phyloP scores from a whole-genome alignment of 37 sponge, comb jelly and placozoan species.

The Aplysina aerophoba region DNA sequence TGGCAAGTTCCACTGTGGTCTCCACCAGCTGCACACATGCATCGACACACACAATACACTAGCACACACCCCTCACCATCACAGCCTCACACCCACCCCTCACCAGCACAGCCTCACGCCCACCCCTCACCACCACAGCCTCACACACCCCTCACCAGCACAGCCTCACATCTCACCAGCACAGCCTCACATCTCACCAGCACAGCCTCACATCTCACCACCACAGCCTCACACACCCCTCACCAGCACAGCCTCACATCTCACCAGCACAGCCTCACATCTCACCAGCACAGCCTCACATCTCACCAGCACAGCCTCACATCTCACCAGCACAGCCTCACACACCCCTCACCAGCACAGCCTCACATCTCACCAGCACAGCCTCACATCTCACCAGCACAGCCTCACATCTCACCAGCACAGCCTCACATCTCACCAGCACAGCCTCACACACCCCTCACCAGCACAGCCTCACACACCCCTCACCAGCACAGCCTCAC shows the following conservation, averaged over 20 bases:
- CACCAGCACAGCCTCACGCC: background rate
- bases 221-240: background rate
- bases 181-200: background rate
- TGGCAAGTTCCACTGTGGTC: conserved; percentile 97
- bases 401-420: background rate
- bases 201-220: background rate
- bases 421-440: background rate
- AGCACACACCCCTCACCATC: background rate
- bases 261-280: background rate
- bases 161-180: background rate
- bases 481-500: no score
- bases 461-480: background rate
- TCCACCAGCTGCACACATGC: conserved; percentile 94
- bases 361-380: no score
- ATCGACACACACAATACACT: background rate
- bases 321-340: no score
- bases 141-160: background rate
- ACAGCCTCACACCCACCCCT: background rate
- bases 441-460: background rate
- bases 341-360: no score
- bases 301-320: no score
- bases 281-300: background rate
- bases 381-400: background rate
- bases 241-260: background rate
- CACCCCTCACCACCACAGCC: background rate